These are phyloP conservation scores for Hylyphantes graminicola DNA, from an alignment of 1,140 invertebrate genomes.

Conservation along the genomic window DNA sequence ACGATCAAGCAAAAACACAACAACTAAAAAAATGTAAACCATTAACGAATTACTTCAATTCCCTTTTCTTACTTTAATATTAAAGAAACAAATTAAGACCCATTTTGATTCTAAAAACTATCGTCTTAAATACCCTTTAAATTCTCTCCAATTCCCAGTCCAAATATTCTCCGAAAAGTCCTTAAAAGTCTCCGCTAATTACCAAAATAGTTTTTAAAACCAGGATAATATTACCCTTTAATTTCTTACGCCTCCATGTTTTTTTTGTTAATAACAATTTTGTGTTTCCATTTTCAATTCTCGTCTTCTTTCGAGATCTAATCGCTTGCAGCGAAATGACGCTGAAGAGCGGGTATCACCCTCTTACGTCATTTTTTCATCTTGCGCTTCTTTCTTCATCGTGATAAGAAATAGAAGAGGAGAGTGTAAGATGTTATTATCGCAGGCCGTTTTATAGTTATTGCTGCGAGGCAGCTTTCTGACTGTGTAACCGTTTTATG, in stretches of 20 bases:
- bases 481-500: constrained; percentile 50
- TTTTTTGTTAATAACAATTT: constrained; percentile 15
- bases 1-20: too few species aligned
- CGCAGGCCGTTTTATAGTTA: constrained; percentile 43
- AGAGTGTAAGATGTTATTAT: constrained; percentile 37
- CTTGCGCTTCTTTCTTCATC: constrained; percentile 10
- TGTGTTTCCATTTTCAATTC: constrained; percentile 38
- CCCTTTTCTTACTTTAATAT: too few species aligned
- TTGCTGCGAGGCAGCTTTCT: constrained; percentile 42
- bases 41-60: too few species aligned
- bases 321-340: constrained; percentile 7
- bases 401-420: constrained; percentile 18
- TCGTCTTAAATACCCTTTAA: constrained; percentile 45
- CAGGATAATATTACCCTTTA: constrained; percentile 13
- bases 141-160: constrained; percentile 33
- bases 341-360: constrained; percentile 15
- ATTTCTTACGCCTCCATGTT: not conserved
- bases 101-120: constrained; percentile 4
- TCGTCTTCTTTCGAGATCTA: not conserved
- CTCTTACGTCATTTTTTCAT: not conserved
- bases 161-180: constrained; percentile 10
- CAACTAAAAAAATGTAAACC: too few species aligned
- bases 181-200: constrained; percentile 28
- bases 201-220: constrained; percentile 14
- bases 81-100: not conserved